These are phyloP conservation scores for Torymus auratus DNA, from an alignment of 2,888 invertebrate genomes.

Conservation along the genomic window DNA sequence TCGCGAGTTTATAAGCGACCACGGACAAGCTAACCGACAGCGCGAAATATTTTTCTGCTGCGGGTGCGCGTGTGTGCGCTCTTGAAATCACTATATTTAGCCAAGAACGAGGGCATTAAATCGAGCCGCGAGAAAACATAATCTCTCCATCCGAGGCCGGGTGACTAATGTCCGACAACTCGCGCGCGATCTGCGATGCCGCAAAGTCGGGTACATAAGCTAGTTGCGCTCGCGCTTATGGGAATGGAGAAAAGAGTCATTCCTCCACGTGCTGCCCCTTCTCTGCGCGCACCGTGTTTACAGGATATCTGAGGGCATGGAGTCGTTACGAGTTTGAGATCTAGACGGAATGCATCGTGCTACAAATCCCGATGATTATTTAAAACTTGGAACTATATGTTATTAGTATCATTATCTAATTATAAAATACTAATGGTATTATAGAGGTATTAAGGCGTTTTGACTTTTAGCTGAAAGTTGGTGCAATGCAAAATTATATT, in stretches of 20 bases:
- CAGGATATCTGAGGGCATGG: too few species aligned
- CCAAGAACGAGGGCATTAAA: slow-evolving; percentile 46
- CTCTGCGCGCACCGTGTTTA: too few species aligned
- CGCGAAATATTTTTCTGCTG: slow-evolving; percentile 6
- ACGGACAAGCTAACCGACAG: too few species aligned
- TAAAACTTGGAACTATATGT: too few species aligned
- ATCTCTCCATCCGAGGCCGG: slow-evolving; percentile 18
- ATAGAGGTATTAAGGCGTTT: too few species aligned
- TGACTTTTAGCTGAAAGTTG: too few species aligned
- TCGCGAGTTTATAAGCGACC: slow-evolving; percentile 17
- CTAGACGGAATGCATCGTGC: too few species aligned
- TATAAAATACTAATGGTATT: too few species aligned
- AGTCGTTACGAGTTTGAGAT: too few species aligned
- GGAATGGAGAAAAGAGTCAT: slow-evolving; percentile 31
- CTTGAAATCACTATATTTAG: slow-evolving; percentile 39
- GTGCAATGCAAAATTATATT: too few species aligned
- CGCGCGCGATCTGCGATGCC: slow-evolving; percentile 9
- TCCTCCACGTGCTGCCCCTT: background rate
- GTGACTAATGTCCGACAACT: slow-evolving; percentile 38
- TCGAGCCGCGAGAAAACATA: slow-evolving; percentile 43
- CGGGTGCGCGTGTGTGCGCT: background rate
- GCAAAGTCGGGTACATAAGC: slow-evolving; percentile 8
- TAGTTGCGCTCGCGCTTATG: background rate
- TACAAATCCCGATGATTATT: too few species aligned
- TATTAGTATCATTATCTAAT: too few species aligned